Evolutionary conservation across 2,888 invertebrate genomes (phyloP).

Genomic region (Drosophila robusta): DNA sequence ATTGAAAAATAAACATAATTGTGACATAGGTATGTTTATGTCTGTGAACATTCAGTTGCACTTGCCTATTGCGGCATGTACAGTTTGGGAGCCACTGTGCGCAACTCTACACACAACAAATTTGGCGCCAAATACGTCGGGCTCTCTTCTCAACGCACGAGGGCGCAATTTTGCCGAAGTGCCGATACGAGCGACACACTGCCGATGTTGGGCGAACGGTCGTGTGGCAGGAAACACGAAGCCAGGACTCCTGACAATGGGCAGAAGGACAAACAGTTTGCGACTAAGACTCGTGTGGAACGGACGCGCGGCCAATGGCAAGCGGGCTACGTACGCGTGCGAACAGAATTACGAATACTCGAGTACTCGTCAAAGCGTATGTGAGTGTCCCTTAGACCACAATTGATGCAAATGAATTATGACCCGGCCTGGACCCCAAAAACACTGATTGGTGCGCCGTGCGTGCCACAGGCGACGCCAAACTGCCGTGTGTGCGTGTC

Average conservation of each 20-base stretch:
- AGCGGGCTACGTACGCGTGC: conserved; percentile 48
- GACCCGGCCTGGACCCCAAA: conserved; percentile 27
- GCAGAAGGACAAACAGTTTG: conserved; percentile 79
- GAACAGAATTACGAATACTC: conserved; percentile 51
- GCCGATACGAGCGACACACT: conserved; percentile 38
- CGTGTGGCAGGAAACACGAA: conserved; percentile 59
- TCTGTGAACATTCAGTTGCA: not conserved
- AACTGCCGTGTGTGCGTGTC: conserved; percentile 25
- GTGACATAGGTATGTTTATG: not conserved
- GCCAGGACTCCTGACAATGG: conserved; percentile 42
- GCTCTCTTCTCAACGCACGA: conserved; percentile 28
- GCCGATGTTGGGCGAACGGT: conserved; percentile 31
- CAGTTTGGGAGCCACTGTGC: conserved; percentile 70
- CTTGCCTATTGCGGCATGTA: conserved; percentile 23
- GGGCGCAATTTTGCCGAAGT: conserved; percentile 37
- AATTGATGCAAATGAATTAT: conserved; percentile 46
- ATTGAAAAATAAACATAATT: conserved; percentile 1
- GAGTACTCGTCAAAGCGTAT: conserved; percentile 32
- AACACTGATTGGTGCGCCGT: conserved; percentile 40
- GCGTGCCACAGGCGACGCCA: conserved; percentile 33
- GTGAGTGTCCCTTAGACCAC: conserved; percentile 40
- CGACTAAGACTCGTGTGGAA: conserved; percentile 82
- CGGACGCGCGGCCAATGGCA: conserved; percentile 78
- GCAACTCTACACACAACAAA: conserved; percentile 58
- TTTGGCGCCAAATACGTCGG: conserved; percentile 80